Base-by-base conservation (phyloP, 2,797 vertebrate species). In the Acrossocheilus fasciatus region DNA sequence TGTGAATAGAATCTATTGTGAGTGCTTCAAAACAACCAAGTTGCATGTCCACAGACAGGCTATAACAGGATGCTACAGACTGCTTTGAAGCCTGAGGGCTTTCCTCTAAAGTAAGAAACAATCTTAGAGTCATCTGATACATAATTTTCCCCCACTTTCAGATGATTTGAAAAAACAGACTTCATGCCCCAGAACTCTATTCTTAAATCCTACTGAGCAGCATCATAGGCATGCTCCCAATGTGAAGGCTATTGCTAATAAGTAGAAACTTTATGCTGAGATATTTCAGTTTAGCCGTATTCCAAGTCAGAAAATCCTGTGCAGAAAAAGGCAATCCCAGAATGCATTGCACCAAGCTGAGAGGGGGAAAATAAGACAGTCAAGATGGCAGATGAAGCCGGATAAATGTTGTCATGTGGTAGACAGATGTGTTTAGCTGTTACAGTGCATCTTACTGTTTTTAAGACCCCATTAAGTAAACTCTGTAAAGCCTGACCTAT, bases 61-160 rank as follows among this genome's bases (percentile, higher is more conserved):
- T 57, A 54, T 77, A 77, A 15, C 52, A 59, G 12, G 34, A 57
- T 57, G 20, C 75, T 77, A 59, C 50, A 77, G 50, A 39, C 30
- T 14, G 30, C 64, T 57, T n/a, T 57, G 18, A 77, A 36, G 50
- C 50, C 75, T 2, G 20, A n/a, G 52, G 50, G 75, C 50, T 77
- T 57, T 57, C 17, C 75, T 68, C 30, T 15, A 68, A 68, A 68
- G 30, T 68, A 68, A 68, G 30, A 68, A 68, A 18, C 30, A 34
- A 3, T 68, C 64, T 68, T 17, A 34, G 64, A 17, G 64, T 68
- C 64, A 68, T 68, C 64, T 68, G 64, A 68, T 66, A 66, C 64
- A 34, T 30, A 15, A 68, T 68, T 68, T 68, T 68, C 17, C 30
- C 14, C 30, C 30, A 68, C 15, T 68, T 68, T 64, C 9, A 34